phyloP scores from a whole-genome alignment of 2,888 invertebrate genomes.

The Oasisia sp. region DNA sequence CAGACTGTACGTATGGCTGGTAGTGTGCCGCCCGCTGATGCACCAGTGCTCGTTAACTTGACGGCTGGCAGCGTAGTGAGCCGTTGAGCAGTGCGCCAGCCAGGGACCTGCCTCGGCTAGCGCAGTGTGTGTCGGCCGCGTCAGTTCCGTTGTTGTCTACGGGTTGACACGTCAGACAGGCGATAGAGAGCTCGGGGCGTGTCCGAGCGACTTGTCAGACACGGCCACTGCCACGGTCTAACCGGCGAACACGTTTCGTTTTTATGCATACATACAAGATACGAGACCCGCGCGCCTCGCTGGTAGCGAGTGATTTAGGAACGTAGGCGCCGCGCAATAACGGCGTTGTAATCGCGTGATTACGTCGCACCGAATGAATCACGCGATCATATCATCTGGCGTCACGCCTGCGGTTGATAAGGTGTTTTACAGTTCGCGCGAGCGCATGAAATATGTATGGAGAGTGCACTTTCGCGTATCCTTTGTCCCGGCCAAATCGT shows the following conservation, averaged over 20 bases:
- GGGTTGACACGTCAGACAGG: background rate
- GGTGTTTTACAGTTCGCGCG: background rate
- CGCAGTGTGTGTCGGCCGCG: background rate
- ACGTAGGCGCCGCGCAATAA: background rate
- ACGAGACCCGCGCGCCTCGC: background rate
- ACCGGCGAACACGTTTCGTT: background rate
- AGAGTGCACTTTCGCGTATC: background rate
- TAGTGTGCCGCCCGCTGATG: background rate
- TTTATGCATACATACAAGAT: background rate
- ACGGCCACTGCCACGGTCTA: background rate
- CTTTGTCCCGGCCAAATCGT: background rate
- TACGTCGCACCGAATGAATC: constrained; percentile 10
- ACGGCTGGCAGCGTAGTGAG: too few relatives aligned
- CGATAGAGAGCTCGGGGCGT: background rate
- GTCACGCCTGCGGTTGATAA: background rate
- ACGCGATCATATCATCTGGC: background rate
- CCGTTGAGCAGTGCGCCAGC: too few relatives aligned
- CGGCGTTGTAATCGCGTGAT: background rate
- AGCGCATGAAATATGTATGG: background rate
- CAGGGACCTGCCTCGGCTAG: background rate
- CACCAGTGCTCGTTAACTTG: background rate
- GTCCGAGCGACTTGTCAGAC: background rate
- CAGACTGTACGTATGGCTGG: background rate
- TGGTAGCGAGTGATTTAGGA: background rate
- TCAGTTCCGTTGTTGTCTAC: background rate